Percentiles rank a stretch among this genome's conserved stretches.
These are phyloP conservation scores for Hyles vespertilio DNA, from an alignment of 1,140 invertebrate genomes.

Conservation along the genomic window DNA sequence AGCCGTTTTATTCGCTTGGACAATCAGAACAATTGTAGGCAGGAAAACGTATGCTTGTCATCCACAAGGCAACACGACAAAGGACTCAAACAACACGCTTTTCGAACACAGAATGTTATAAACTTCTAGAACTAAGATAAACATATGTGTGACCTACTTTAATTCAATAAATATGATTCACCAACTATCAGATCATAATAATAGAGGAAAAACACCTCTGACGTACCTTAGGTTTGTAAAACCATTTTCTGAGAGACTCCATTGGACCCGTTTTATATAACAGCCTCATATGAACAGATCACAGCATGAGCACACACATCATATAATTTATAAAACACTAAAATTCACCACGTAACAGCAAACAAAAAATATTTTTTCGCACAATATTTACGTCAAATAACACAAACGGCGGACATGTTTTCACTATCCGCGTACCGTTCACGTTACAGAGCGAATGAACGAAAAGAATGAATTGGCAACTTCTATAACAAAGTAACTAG, in stretches of 20 bases:
- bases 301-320: conserved; percentile 67
- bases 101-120: no score
- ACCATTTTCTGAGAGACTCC: conserved; percentile 94
- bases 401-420: conserved; percentile 72
- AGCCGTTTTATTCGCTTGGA: no score
- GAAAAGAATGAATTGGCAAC: neutral
- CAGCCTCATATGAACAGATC: conserved; percentile 73
- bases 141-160: no score
- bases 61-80: no score
- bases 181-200: neutral
- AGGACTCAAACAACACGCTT: no score
- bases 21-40: no score
- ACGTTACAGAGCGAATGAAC: conserved; percentile 17
- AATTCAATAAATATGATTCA: no score
- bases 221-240: conserved; percentile 92
- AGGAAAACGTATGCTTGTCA: no score
- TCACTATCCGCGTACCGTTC: conserved; percentile 25
- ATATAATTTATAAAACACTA: conserved; percentile 58
- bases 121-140: no score
- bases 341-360: conserved; percentile 52
- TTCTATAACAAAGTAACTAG: no score
- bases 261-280: conserved; percentile 78
- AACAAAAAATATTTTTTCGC: conserved; percentile 46
- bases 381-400: conserved; percentile 73
- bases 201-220: conserved; percentile 18